Conservation (phyloP, 2,113 vertebrate genomes). For the Oryzias woworae region DNA sequence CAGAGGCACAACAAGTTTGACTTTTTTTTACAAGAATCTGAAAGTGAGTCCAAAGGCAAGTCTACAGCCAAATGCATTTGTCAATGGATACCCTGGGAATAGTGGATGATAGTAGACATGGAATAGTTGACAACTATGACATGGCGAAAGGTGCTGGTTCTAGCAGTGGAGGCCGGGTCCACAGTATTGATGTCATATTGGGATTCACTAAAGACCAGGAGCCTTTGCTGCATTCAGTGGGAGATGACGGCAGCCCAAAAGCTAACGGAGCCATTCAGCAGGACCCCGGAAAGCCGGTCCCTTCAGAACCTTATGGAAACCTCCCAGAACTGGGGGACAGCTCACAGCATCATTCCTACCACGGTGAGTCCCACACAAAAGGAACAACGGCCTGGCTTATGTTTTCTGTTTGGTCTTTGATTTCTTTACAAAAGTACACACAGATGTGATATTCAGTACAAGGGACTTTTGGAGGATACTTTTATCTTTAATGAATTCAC, state of each 20-base stretch:
- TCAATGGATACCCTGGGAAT: slow-evolving; percentile 79
- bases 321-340: slow-evolving; percentile 66
- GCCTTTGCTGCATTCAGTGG: slow-evolving; percentile 66
- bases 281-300: slow-evolving; percentile 47
- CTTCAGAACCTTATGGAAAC: slow-evolving; percentile 55
- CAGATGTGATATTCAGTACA: too few relatives aligned
- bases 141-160: slow-evolving; percentile 75
- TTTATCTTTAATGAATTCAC: too few relatives aligned
- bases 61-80: slow-evolving; percentile 76
- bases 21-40: slow-evolving; percentile 18
- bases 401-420: neutral
- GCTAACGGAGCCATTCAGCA: slow-evolving; percentile 40
- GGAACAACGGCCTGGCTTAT: neutral
- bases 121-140: slow-evolving; percentile 73
- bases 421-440: neutral
- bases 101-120: slow-evolving; percentile 75
- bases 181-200: slow-evolving; percentile 82
- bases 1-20: slow-evolving; percentile 20
- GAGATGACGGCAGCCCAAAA: slow-evolving; percentile 54
- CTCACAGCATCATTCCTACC: slow-evolving; percentile 53
- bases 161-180: slow-evolving; percentile 67
- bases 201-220: slow-evolving; percentile 83
- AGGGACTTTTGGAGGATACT: too few relatives aligned
- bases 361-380: slow-evolving; percentile 65
- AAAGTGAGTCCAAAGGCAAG: slow-evolving; percentile 31